These are phyloP conservation scores for Oryzias woworae DNA, from an alignment of 2,113 vertebrate genomes.

Conservation along the genomic window DNA sequence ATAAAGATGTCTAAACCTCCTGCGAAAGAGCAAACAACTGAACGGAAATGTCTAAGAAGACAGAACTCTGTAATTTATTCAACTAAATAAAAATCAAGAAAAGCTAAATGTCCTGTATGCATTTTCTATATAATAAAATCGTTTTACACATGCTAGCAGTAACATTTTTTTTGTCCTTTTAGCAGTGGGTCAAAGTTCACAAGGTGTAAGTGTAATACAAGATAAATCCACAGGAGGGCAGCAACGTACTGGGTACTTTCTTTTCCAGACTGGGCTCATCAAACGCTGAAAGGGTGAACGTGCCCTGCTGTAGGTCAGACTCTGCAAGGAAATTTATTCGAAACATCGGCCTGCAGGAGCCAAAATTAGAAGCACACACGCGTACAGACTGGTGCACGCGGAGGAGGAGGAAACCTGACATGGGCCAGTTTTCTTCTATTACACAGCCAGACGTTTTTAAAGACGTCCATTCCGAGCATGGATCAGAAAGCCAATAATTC, in stretches of 20 bases:
- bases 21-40: too few relatives aligned
- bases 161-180: too few relatives aligned
- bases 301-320: background rate
- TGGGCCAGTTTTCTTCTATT: background rate
- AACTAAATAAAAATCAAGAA: too few relatives aligned
- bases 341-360: background rate
- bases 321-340: background rate
- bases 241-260: background rate
- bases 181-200: background rate
- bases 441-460: background rate
- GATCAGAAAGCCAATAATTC: background rate
- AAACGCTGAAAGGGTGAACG: background rate
- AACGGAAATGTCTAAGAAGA: too few relatives aligned
- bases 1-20: too few relatives aligned
- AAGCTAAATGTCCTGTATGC: too few relatives aligned
- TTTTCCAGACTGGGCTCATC: too few relatives aligned
- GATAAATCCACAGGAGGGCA: slow-evolving; percentile 37
- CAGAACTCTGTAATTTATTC: too few relatives aligned
- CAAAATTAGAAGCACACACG: background rate
- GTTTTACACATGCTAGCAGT: too few relatives aligned
- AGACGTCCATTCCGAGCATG: background rate
- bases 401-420: background rate
- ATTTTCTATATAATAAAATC: too few relatives aligned
- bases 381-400: background rate
- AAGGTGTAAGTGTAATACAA: background rate